Conservation (phyloP, 1,140 invertebrate species). For the Diabrotica undecimpunctata region DNA sequence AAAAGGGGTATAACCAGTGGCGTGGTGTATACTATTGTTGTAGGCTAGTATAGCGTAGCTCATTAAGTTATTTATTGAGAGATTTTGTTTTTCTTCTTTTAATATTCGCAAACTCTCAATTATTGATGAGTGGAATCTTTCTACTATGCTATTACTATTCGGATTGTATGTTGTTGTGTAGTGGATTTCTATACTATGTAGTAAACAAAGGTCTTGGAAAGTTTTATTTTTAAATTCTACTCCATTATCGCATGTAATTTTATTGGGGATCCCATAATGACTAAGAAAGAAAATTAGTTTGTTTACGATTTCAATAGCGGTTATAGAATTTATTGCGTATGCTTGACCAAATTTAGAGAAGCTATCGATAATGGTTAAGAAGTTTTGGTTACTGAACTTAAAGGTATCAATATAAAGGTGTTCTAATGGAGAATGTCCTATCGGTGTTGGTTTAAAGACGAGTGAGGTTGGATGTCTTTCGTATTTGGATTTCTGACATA, state of each 20-base stretch:
- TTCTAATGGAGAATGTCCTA: background rate
- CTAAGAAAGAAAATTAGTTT: constrained; percentile 8
- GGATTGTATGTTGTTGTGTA: constrained; percentile 12
- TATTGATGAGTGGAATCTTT: constrained; percentile 8
- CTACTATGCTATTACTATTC: constrained; percentile 6
- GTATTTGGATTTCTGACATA: too few species aligned
- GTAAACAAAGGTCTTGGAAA: too few species aligned
- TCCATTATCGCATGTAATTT: constrained; percentile 13
- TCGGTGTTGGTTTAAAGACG: background rate
- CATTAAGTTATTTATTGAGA: too few species aligned
- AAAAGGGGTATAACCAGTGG: too few species aligned
- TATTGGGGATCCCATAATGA: constrained; percentile 1
- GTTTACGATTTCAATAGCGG: constrained; percentile 3
- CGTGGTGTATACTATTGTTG: too few species aligned
- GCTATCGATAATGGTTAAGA: constrained; percentile 6
- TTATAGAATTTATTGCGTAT: background rate
- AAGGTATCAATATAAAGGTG: too few species aligned
- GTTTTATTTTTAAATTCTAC: constrained; percentile 13
- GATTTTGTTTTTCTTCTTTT: too few species aligned
- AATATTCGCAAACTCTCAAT: background rate
- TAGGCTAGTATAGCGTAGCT: too few species aligned
- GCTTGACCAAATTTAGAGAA: constrained; percentile 1
- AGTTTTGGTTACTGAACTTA: too few species aligned
- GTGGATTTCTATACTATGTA: constrained; percentile 14
- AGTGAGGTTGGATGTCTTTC: too few species aligned